Evolutionary conservation across 64 coral and sea anemone genomes (phyloP).

Genomic region (Montipora efflorescens): DNA sequence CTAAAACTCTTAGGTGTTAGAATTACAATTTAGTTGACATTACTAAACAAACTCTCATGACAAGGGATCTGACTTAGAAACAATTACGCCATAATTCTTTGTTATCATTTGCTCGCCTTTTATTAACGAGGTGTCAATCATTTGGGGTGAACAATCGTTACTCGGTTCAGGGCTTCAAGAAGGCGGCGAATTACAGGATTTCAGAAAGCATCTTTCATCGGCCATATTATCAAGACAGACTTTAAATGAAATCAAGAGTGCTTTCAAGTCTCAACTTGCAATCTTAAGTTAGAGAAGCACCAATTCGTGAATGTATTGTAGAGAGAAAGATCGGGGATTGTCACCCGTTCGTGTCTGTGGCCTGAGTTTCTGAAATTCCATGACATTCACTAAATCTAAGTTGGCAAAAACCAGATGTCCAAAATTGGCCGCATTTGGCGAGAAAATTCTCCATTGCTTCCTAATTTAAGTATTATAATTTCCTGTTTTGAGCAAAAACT

Average conservation of each 20-base stretch:
- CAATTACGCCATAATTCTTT: constrained; percentile 58
- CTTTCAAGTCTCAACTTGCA: neutral
- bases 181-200: constrained; percentile 60
- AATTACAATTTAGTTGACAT: constrained; percentile 40
- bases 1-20: constrained; percentile 25
- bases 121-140: constrained; percentile 66
- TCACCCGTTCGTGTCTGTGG: constrained; percentile 4
- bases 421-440: neutral
- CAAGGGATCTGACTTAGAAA: constrained; percentile 1
- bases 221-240: constrained; percentile 46
- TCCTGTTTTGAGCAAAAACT: neutral
- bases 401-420: constrained; percentile 58
- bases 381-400: constrained; percentile 30
- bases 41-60: constrained; percentile 49
- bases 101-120: constrained; percentile 51
- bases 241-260: constrained; percentile 55
- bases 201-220: constrained; percentile 56
- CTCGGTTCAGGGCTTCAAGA: constrained; percentile 24
- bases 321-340: neutral
- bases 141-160: constrained; percentile 37
- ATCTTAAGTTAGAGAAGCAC: neutral
- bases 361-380: constrained; percentile 45
- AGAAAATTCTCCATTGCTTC: neutral
- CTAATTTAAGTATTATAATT: neutral
- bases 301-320: neutral